Base-by-base conservation (phyloP, 2,888 invertebrate species). In the Mythimna albipuncta region DNA sequence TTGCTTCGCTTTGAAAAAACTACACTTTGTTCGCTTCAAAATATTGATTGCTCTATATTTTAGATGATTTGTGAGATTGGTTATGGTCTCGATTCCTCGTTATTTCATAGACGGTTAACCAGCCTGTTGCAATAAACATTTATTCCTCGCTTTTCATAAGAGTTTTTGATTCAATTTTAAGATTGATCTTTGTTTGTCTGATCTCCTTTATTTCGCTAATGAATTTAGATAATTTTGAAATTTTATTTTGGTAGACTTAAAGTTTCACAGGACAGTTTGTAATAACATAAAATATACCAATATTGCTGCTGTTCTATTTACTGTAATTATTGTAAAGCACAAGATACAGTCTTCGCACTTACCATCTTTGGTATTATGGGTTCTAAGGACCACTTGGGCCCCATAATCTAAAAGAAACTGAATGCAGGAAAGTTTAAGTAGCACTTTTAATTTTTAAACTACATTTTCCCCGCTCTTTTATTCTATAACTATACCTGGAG, bases 21-120 rank as follows among this genome's bases (percentile, higher is more conserved):
- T 63, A 61, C 32, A 71, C 75, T 63, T 67, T 68, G 64, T 81
- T 64, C 71, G 61, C 64, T 76, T 58, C 32, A 71, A 62, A 62
- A 61, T 81, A 81, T 81, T 64, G 54, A 81, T 64, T 71, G 70
- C 63, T 76, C 64, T 75, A 81, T 80, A 80, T 79, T 67, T 71
- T 62, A 64, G 47, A 79, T 66, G 58, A 66, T 70, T 70, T 70
- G 81, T 52, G 66, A 66, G 65, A 81, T 81, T 79, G 47, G 78
- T 70, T 66, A 64, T 70, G 65, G 81, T 81, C 81, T 66, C n/a
- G 50, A 59, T 81, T 81, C 58, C 59, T 79, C 26, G 47, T 75
- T 75, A 81, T 75, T 75, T 75, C 32, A 58, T 66, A 73, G 73
- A 54, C 44, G 19, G 50, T 35, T 65, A 64, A 61, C 64, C 58